These are phyloP conservation scores for Gnathonemus echidnorhynchus DNA, from an alignment of 2,113 vertebrate genomes.

Conservation along the genomic window DNA sequence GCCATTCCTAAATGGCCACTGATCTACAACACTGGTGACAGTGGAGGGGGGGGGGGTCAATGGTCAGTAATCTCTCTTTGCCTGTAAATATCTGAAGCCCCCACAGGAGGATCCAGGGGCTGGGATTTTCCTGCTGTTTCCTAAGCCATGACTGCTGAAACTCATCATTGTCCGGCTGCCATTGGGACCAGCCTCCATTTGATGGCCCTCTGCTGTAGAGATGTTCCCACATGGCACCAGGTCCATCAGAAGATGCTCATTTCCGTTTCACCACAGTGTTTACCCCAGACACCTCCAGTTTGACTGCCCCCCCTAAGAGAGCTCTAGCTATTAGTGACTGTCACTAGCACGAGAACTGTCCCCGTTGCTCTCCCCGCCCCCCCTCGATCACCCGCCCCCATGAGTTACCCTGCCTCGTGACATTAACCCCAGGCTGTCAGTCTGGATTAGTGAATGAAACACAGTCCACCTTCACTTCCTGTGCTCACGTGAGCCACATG, in stretches of 20 bases:
- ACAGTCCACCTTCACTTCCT: neutral
- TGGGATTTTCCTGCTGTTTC: neutral
- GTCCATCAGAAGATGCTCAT: neutral
- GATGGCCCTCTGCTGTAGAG: neutral
- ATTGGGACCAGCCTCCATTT: neutral
- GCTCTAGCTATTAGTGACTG: neutral
- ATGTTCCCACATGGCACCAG: neutral
- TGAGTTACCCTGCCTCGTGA: neutral
- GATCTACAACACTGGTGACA: neutral
- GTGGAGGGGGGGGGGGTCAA: neutral
- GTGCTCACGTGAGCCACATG: constrained; percentile 48
- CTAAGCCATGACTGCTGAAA: neutral
- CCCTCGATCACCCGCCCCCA: neutral
- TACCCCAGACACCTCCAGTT: neutral
- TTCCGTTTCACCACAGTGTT: neutral
- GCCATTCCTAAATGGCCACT: neutral
- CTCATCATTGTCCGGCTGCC: neutral
- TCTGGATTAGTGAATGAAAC: neutral
- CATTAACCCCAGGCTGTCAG: neutral
- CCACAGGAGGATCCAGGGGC: neutral
- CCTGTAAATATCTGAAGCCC: constrained; percentile 23
- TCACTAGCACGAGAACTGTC: neutral
- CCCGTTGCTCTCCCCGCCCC: neutral
- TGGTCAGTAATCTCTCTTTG: neutral
- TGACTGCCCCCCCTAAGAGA: neutral